phyloP scores from a whole-genome alignment of 2,113 vertebrate species.

The Nibea albiflora region DNA sequence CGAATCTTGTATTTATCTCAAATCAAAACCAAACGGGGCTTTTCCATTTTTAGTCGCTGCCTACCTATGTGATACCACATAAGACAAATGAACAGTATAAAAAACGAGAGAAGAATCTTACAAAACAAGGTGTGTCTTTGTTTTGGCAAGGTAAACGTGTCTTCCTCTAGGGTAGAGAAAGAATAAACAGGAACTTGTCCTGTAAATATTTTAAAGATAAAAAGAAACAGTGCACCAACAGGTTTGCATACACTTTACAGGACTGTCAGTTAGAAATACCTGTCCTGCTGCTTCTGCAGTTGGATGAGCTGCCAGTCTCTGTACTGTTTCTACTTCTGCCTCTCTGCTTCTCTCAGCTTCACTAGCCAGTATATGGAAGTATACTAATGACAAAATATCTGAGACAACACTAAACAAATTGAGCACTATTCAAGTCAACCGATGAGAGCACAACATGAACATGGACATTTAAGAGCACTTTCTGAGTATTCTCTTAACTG shows the following conservation, averaged over 20 bases:
- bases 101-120: slow-evolving; percentile 34
- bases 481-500: neutral
- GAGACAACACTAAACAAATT: neutral
- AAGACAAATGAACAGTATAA: slow-evolving; percentile 63
- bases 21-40: slow-evolving; percentile 76
- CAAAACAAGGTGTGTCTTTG: slow-evolving; percentile 71
- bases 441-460: neutral
- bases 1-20: slow-evolving; percentile 54
- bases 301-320: too few relatives aligned
- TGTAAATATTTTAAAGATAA: slow-evolving; percentile 15
- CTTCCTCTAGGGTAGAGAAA: slow-evolving; percentile 31
- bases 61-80: slow-evolving; percentile 75
- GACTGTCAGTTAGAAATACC: slow-evolving; percentile 20
- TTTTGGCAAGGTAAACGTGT: slow-evolving; percentile 46
- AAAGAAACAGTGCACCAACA: neutral
- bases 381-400: neutral
- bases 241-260: neutral
- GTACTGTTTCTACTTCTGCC: neutral
- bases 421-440: neutral
- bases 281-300: neutral
- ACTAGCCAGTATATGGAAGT: neutral
- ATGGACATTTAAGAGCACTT: neutral
- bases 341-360: neutral
- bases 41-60: slow-evolving; percentile 70
- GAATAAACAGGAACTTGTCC: slow-evolving; percentile 63